A percentile compares a stretch with the other conserved stretches of the same genome.
Conservation (phyloP, 2,797 vertebrate species). For the Rhynchonycteris naso region DNA sequence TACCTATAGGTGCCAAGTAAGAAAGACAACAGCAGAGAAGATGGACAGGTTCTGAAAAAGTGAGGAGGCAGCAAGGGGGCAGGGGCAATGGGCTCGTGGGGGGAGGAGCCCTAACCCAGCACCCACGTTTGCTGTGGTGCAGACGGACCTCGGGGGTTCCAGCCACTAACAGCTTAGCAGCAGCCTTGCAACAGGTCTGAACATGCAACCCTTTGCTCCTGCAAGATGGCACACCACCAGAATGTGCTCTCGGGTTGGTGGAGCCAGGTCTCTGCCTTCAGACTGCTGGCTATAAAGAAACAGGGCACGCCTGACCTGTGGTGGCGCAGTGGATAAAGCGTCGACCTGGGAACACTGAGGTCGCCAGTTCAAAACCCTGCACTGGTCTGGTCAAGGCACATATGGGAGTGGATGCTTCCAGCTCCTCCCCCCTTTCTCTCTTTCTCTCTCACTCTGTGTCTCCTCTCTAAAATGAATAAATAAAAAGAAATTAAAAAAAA, state of each 20-base stretch:
- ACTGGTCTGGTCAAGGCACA: too few species aligned
- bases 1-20: too few species aligned
- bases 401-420: too few species aligned
- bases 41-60: background rate
- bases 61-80: too few species aligned
- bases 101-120: background rate
- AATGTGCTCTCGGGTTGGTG: accelerated
- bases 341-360: too few species aligned
- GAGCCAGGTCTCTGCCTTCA: background rate
- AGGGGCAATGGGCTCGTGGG: background rate
- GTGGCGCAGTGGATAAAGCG: too few species aligned
- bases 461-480: too few species aligned
- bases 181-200: background rate
- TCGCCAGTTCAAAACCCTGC: too few species aligned
- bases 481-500: too few species aligned
- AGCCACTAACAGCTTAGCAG: background rate
- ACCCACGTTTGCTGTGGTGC: background rate
- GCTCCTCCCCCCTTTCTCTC: too few species aligned
- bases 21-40: background rate
- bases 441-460: too few species aligned
- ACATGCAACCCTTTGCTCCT: accelerated
- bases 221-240: background rate
- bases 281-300: background rate
- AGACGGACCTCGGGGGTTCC: background rate
- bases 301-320: too few species aligned